Evolutionary conservation across 2,888 invertebrate genomes (phyloP).

Genomic region (Cheilosia pagana): DNA sequence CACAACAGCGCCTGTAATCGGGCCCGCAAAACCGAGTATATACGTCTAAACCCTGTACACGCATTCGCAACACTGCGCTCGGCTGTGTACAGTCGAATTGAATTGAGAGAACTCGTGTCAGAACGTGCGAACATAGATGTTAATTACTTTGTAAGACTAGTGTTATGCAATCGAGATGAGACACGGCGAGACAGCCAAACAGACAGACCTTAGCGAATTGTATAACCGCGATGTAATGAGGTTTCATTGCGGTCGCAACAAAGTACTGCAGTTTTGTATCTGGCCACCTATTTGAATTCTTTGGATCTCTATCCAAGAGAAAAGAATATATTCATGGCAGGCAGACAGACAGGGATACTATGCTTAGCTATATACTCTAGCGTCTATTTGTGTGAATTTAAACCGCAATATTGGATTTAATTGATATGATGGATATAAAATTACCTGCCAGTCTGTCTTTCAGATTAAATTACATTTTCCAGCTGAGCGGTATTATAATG

Average conservation of each 20-base stretch:
- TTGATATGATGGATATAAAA: conserved; percentile 33
- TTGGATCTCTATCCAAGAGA: background rate
- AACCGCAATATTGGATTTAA: conserved; percentile 38
- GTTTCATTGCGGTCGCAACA: conserved; percentile 10
- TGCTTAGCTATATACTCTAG: background rate
- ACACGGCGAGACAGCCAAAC: conserved; percentile 25
- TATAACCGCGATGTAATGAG: conserved; percentile 16
- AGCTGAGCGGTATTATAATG: background rate
- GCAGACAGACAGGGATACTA: too few species aligned
- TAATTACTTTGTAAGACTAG: conserved; percentile 58
- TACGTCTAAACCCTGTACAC: conserved; percentile 16
- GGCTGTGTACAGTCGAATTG: background rate
- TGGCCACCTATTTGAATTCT: background rate
- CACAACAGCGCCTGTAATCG: conserved; percentile 9
- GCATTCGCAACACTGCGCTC: conserved; percentile 4
- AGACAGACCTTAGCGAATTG: conserved; percentile 38
- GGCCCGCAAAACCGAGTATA: conserved; percentile 1
- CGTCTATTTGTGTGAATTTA: conserved; percentile 3
- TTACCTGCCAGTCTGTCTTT: conserved; percentile 21
- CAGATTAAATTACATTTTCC: conserved; percentile 29
- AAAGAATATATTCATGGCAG: background rate
- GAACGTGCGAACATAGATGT: conserved; percentile 43
- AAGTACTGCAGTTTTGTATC: background rate
- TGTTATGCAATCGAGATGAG: conserved; percentile 62
- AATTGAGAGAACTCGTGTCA: conserved; percentile 57